Percentiles rank a stretch among this genome's conserved stretches.
Conservation (phyloP, 2,888 invertebrate species). For the Coenonympha arcania region DNA sequence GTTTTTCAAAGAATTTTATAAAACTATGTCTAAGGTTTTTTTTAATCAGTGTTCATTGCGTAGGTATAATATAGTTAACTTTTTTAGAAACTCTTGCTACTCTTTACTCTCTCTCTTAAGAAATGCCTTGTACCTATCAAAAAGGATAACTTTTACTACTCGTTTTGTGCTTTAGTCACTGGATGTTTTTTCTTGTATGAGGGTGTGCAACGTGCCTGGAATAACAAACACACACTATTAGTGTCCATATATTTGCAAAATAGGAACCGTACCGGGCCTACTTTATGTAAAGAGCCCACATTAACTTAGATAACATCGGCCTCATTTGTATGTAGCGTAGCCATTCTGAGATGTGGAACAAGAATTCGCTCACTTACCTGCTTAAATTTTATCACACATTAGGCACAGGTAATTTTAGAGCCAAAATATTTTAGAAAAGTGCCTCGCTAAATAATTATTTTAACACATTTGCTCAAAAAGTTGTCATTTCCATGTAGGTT, state of each 20-base stretch:
- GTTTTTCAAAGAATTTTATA: background rate
- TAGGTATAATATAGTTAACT: too few relatives aligned
- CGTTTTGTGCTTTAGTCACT: constrained; percentile 55
- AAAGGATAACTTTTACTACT: constrained; percentile 39
- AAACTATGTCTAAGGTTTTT: too few relatives aligned
- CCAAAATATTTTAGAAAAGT: too few relatives aligned
- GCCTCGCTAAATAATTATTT: too few relatives aligned
- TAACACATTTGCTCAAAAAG: too few relatives aligned
- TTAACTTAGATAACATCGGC: constrained; percentile 24
- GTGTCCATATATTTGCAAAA: constrained; percentile 29
- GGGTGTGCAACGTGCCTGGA: constrained; percentile 48
- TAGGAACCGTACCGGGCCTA: constrained; percentile 24
- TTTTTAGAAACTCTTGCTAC: too few relatives aligned
- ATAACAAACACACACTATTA: constrained; percentile 34
- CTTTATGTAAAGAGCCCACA: constrained; percentile 27
- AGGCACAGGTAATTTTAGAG: too few relatives aligned
- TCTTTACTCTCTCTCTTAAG: too few relatives aligned
- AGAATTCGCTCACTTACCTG: constrained; percentile 5
- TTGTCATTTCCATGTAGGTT: too few relatives aligned
- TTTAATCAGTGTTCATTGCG: too few relatives aligned
- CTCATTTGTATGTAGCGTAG: constrained; percentile 22
- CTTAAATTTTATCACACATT: too few relatives aligned
- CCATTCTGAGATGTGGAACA: constrained; percentile 16
- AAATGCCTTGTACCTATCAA: too few relatives aligned
- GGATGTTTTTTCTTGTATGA: constrained; percentile 60